A percentile compares a stretch with the other conserved stretches of the same genome.
Evolutionary conservation across 2,888 invertebrate genomes (phyloP).

Genomic region (Polia nebulosa): DNA sequence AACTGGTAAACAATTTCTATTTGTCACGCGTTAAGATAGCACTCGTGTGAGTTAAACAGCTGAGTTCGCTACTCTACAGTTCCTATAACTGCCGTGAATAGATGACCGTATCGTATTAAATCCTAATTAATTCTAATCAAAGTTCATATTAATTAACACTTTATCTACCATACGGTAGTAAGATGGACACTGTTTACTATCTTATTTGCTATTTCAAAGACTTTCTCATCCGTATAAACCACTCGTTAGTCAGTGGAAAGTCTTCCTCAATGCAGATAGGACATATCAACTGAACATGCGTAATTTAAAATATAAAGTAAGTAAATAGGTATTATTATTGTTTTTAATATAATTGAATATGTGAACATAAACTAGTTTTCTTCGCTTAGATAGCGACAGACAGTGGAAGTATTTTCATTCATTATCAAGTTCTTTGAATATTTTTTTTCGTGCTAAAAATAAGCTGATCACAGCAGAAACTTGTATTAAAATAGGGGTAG

Average conservation of each 20-base stretch:
- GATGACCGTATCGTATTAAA: constrained; percentile 41
- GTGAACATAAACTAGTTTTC: constrained; percentile 4
- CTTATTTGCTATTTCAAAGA: constrained; percentile 42
- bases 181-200: constrained; percentile 56
- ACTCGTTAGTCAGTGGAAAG: constrained; percentile 35
- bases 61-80: constrained; percentile 6
- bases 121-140: constrained; percentile 46
- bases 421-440: background rate
- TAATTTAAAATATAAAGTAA: constrained; percentile 2
- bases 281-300: background rate
- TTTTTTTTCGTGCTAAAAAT: background rate
- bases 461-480: background rate
- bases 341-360: constrained; percentile 2
- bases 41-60: constrained; percentile 13
- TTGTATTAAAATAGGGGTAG: background rate
- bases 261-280: constrained; percentile 23
- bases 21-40: constrained; percentile 31
- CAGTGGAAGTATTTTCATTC: background rate
- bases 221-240: constrained; percentile 48
- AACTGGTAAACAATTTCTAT: constrained; percentile 45
- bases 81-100: constrained; percentile 26
- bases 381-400: background rate
- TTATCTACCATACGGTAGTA: constrained; percentile 44
- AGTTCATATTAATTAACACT: constrained; percentile 50
- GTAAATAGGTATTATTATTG: constrained; percentile 5